phyloP scores from a whole-genome alignment of 2,113 vertebrate species.

The Plecotus auritus region DNA sequence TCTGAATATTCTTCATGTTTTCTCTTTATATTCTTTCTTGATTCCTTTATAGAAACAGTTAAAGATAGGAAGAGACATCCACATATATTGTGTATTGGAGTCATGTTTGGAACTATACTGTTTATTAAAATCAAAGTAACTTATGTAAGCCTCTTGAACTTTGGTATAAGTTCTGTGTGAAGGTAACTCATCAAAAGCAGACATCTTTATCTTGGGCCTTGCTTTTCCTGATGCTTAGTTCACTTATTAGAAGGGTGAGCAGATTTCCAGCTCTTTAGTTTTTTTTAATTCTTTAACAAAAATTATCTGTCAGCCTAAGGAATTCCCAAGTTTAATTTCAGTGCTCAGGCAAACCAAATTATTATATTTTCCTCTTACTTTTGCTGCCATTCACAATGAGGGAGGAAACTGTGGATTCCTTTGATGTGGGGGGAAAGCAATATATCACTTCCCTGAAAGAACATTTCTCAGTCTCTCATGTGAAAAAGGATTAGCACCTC shows the following conservation, averaged over 20 bases:
- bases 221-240: constrained; percentile 37
- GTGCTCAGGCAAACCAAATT: constrained; percentile 74
- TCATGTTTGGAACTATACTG: constrained; percentile 34
- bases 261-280: constrained; percentile 27
- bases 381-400: constrained; percentile 74
- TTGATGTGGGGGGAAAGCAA: constrained; percentile 82
- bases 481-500: constrained; percentile 89
- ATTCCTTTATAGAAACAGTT: background rate
- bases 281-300: constrained; percentile 52
- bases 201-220: background rate
- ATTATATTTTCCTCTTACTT: constrained; percentile 82
- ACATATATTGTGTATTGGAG: background rate
- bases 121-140: constrained; percentile 22
- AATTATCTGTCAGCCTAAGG: constrained; percentile 61
- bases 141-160: constrained; percentile 30
- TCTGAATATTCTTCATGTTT: background rate
- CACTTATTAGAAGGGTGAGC: constrained; percentile 55
- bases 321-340: constrained; percentile 69
- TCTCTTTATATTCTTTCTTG: background rate
- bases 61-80: background rate
- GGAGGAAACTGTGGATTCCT: constrained; percentile 74
- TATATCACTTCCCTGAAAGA: constrained; percentile 87
- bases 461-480: constrained; percentile 87
- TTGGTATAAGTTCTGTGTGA: constrained; percentile 8
- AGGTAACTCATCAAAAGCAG: background rate